phyloP scores from a whole-genome alignment of 2,888 invertebrate genomes.

The Eilema caniola region DNA sequence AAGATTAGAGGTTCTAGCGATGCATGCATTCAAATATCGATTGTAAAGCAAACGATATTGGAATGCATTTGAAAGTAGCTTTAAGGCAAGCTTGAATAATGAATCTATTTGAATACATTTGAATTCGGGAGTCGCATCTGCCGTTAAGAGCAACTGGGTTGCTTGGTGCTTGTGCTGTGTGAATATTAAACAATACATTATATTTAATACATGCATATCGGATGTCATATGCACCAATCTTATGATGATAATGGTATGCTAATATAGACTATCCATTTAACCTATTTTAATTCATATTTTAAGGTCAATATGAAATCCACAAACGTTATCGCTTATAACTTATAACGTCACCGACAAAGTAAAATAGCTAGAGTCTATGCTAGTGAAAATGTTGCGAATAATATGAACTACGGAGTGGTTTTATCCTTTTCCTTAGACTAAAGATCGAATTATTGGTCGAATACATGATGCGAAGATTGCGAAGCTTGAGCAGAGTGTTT shows the following conservation, averaged over 20 bases:
- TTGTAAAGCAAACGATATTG: slow-evolving; percentile 35
- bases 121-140: slow-evolving; percentile 27
- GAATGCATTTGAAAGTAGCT: slow-evolving; percentile 45
- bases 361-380: too few relatives aligned
- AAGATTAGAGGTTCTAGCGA: slow-evolving; percentile 32
- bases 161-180: slow-evolving; percentile 5
- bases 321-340: too few relatives aligned
- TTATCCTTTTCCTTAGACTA: too few relatives aligned
- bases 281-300: too few relatives aligned
- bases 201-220: not conserved
- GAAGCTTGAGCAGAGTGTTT: too few relatives aligned
- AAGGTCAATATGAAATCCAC: too few relatives aligned
- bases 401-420: too few relatives aligned
- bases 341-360: too few relatives aligned
- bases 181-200: slow-evolving; percentile 16
- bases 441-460: too few relatives aligned
- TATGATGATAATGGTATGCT: not conserved
- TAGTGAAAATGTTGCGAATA: too few relatives aligned
- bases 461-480: too few relatives aligned
- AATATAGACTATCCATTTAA: not conserved
- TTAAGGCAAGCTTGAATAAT: slow-evolving; percentile 46
- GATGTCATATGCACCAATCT: not conserved
- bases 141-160: slow-evolving; percentile 18
- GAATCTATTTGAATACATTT: slow-evolving; percentile 51
- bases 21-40: slow-evolving; percentile 46